A percentile compares a stretch with the other conserved stretches of the same genome.
Conservation (phyloP, 2,888 invertebrate species). For the Tinea trinotella region DNA sequence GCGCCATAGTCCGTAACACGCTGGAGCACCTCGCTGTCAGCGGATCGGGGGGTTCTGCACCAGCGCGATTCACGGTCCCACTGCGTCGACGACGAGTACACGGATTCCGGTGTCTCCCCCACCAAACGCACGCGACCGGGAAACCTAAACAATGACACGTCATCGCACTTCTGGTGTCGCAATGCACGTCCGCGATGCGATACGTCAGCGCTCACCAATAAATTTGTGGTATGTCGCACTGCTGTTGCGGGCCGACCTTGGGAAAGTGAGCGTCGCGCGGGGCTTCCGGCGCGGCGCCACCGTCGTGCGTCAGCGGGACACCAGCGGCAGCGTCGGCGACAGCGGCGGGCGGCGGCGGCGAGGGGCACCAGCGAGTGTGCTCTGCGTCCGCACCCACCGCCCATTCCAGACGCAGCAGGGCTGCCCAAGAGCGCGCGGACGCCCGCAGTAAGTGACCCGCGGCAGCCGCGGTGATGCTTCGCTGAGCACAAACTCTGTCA, state of each 20-base stretch:
- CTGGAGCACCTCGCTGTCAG: constrained; percentile 54
- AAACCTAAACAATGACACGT: not conserved
- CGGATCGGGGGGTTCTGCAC: constrained; percentile 20
- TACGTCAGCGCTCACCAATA: not conserved
- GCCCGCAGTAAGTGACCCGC: not conserved
- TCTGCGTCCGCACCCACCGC: not conserved
- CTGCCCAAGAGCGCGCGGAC: not conserved
- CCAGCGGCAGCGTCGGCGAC: not conserved
- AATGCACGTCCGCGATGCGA: too few relatives aligned
- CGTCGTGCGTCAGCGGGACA: not conserved
- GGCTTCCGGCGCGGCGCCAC: not conserved
- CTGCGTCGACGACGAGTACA: not conserved
- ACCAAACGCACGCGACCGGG: not conserved
- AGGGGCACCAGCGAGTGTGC: not conserved
- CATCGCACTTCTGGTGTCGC: too few relatives aligned
- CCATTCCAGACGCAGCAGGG: not conserved
- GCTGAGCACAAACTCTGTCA: not conserved
- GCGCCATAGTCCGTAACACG: constrained; percentile 48
- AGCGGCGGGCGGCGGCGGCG: not conserved
- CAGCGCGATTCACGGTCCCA: not conserved
- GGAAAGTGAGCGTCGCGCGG: not conserved
- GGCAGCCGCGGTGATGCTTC: not conserved
- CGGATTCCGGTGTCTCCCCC: not conserved
- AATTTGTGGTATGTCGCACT: not conserved
- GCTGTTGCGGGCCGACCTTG: not conserved